Evolutionary conservation across 2,113 vertebrate species (phyloP), one percentile per base, ranked within the genome.

Genomic region (Corythornis vintsioides): DNA sequence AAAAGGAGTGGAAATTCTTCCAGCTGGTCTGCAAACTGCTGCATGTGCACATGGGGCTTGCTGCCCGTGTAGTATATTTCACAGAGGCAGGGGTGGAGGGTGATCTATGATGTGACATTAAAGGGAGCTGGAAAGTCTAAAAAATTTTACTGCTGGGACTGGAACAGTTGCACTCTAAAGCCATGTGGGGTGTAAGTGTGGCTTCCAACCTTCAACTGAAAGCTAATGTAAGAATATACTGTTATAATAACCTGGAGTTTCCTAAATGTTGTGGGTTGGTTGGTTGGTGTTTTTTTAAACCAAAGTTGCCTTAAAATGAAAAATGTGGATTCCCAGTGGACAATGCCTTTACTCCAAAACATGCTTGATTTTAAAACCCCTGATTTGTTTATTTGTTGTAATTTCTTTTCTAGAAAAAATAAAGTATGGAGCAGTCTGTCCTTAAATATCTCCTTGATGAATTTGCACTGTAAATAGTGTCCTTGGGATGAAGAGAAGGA

Each of bases 1-100:
- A 97, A 97, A 97, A 97, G 97, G 97, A 97, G 94, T 97, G 97
- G 97, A 97, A 97, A 97, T 95, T 96, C 74, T 96, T 79, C 79
- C 7, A 15, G 92, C 77, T 70, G 73, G 3, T 89, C 86, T 85
- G 91, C 88, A 87, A 86, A 86, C 20, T 2, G 1, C 84, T 92
- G 79, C 72, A 26, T 88, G 74, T 65, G 81, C 85, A 84, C 71
- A 45, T 0, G 16, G 89, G 89, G 87, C 91, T 75, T 40, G 92
- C 96, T 97, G 97, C 89, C 88, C 4, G 11, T 96, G 91, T 48
- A 77, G 93, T 14, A 33, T 72, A 83, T 63, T 83, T 52, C 75
- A 77, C 73, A 90, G 93, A 78, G 83, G 64, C 64, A 35, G 26
- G 9, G 56, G 61, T 45, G 29, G 26, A 65, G 74, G 74, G 86